phyloP scores from a whole-genome alignment of 2,888 invertebrate species.

The Saturnia pavonia region DNA sequence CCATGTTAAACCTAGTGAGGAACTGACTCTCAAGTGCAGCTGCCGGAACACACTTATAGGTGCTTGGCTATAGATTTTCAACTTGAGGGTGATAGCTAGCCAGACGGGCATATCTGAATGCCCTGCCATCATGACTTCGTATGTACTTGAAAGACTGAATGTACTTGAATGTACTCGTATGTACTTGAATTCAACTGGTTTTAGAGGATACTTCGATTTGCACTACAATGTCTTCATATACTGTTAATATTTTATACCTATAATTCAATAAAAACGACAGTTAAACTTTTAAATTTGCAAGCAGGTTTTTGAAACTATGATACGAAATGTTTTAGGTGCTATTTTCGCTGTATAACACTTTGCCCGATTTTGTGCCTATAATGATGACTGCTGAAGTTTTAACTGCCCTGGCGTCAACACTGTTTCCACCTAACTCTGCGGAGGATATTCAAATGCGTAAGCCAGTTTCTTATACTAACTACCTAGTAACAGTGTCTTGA shows the following conservation, averaged over 20 bases:
- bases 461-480: conserved; percentile 31
- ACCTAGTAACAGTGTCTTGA: neutral
- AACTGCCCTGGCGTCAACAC: conserved; percentile 90
- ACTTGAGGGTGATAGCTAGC: too few relatives aligned
- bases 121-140: too few relatives aligned
- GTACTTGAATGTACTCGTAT: too few relatives aligned
- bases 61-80: too few relatives aligned
- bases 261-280: too few relatives aligned
- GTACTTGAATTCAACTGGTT: too few relatives aligned
- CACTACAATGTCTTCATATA: neutral
- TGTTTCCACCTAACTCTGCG: conserved; percentile 86
- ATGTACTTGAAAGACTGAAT: too few relatives aligned
- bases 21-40: too few relatives aligned
- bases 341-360: conserved; percentile 97
- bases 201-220: neutral
- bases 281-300: neutral
- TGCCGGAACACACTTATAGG: too few relatives aligned
- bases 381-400: conserved; percentile 96
- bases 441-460: conserved; percentile 75
- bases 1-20: too few relatives aligned
- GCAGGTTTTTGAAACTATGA: neutral
- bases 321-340: conserved; percentile 87
- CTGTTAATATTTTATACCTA: neutral
- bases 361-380: conserved; percentile 94
- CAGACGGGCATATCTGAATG: too few relatives aligned